phyloP scores from a whole-genome alignment of 2,888 invertebrate species.

The Cataglyphis cursor region DNA sequence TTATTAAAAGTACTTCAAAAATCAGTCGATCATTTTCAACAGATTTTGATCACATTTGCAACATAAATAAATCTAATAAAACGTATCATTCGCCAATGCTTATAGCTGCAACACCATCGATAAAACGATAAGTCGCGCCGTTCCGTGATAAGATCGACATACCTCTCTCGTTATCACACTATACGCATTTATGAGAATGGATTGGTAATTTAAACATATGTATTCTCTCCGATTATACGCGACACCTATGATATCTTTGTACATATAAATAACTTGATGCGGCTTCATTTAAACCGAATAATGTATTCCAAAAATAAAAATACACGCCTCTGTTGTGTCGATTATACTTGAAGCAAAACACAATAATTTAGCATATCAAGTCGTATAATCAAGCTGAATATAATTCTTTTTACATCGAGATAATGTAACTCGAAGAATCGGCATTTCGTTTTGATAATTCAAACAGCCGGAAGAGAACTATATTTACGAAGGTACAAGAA shows the following conservation, averaged over 20 bases:
- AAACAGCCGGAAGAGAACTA: slow-evolving; percentile 71
- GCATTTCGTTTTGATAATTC: slow-evolving; percentile 38
- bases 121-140: slow-evolving; percentile 37
- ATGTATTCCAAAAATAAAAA: background rate
- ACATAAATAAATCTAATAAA: slow-evolving; percentile 45
- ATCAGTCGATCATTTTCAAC: background rate
- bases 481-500: slow-evolving; percentile 73
- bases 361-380: background rate
- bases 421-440: background rate
- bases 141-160: slow-evolving; percentile 22
- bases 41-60: slow-evolving; percentile 7
- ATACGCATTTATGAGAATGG: slow-evolving; percentile 17
- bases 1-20: slow-evolving; percentile 4
- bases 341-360: background rate
- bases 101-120: slow-evolving; percentile 31
- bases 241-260: background rate
- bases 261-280: background rate
- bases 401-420: background rate
- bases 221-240: background rate
- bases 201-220: slow-evolving; percentile 3
- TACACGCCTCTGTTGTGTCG: background rate
- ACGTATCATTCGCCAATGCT: background rate
- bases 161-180: slow-evolving; percentile 15
- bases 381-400: background rate
- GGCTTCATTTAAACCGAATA: background rate